Base-by-base conservation (phyloP, 2,113 vertebrate species). In the Elaphurus davidianus region DNA sequence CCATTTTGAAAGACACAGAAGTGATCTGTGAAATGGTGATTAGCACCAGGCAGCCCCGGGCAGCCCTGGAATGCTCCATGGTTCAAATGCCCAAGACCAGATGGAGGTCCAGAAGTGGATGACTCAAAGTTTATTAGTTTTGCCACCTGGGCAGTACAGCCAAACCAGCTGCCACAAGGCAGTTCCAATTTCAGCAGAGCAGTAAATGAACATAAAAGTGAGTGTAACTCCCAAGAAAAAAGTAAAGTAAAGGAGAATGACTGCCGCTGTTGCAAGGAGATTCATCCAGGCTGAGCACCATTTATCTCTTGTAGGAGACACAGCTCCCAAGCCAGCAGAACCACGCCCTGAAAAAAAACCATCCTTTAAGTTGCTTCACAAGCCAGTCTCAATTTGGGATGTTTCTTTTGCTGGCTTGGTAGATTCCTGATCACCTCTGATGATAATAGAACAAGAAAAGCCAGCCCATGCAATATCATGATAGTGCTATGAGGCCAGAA, bases 101-200 rank as follows among this genome's bases (percentile, higher is more conserved):
- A 98, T 98, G 98, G 98, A 97, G 83, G 97, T 98, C 97, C 98
- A 98, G 98, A 98, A 98, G 97, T 97, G 89, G 95, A 97, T 98
- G 98, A 98, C 96, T 97, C 98, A 98, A 87, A 98, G 94, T 96
- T 97, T 94, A 98, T 98, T 98, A 98, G 96, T 96, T 97, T 96
- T 96, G 98, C 98, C 98, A 98, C 98, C 97, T 98, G 98, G 97
- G 96, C 89, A 96, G 91, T 97, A 92, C 89, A 98, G 93, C 83
- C 55, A 13, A 97, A 96, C 94, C 98, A 98, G 98, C 97, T 97
- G 98, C 96, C 97, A 96, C 87, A 93, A 97, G 71, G 97, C 97
- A 95, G 97, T 96, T 98, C 87, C 91, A 97, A 94, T 98, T 98
- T 98, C 74, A 92, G 17, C 86, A 98, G 89, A 97, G 96, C 95